Evolutionary conservation across 1,140 invertebrate genomes (phyloP), one percentile per base, ranked within the genome.

Genomic region (Belonocnema kinseyi): DNA sequence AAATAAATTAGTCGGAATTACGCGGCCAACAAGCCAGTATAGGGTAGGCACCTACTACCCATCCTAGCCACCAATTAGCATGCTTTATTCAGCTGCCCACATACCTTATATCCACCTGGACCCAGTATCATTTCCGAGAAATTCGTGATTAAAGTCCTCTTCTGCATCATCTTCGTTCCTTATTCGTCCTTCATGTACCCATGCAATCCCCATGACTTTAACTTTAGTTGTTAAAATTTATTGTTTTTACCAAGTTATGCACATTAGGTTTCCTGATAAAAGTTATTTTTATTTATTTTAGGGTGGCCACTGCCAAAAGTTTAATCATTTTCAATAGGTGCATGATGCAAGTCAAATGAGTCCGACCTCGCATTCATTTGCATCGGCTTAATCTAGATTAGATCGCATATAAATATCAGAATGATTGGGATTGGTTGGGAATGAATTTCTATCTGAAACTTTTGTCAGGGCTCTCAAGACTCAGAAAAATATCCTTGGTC

Each of bases 1-100:
- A 86, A 86, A 86, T 86, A 86, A 86, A 87, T 87, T 87, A 86
- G 85, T 85, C 83, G 85, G 81, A 86, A 86, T 86, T 86, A 86
- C 84, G 82, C 82, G 75, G 72, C 77, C 74, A 66, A 79, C 53
- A 74, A 77, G 80, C 74, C 83, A 72, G 78, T 77, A 72, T 46
- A 46, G 40, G 40, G 40, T 74, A 73, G 77, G 70, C 78, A 76
- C 70, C 74, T 78, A 72, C 75, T 76, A 50, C 80, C 80, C 79
- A 75, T 81, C 82, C 78, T 82, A 77, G 82, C 78, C 78, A 85
- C 84, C 85, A 86, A 86, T 86, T 86, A 86, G 85, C 80, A 26
- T 81, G 80, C 83, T 86, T 86, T 82, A 82, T 86, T 79, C 82
- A 72, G 73, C 58, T 52, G 50, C 52, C 26, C 40, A 71, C 46